These are phyloP conservation scores for Blastobasis adustella DNA, from an alignment of 2,888 invertebrate species.

Conservation along the genomic window DNA sequence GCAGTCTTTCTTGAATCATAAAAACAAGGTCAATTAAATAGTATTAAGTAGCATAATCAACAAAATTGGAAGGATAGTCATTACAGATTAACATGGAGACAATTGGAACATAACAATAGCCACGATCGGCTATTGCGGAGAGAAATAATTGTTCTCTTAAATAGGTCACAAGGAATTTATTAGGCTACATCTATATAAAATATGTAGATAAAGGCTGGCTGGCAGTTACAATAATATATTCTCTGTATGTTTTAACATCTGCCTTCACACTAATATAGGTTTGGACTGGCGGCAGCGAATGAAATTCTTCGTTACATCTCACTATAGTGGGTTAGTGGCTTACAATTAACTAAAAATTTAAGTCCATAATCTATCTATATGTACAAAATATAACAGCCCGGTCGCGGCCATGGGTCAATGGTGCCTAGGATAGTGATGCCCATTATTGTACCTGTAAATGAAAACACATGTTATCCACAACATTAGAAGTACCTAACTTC, in stretches of 20 bases:
- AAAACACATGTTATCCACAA: no score
- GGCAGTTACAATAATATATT: conserved; percentile 2
- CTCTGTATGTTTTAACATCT: background rate
- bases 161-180: background rate
- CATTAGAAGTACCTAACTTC: no score
- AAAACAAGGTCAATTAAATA: no score
- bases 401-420: conserved; percentile 62
- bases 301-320: no score
- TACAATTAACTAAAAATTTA: conserved; percentile 23
- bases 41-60: no score
- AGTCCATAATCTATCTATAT: conserved; percentile 49
- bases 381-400: conserved; percentile 33
- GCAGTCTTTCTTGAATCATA: no score
- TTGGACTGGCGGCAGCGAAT: conserved; percentile 2
- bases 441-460: conserved; percentile 52
- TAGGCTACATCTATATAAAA: background rate
- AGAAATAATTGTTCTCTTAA: no score
- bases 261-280: background rate
- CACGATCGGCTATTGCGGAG: no score
- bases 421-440: conserved; percentile 60
- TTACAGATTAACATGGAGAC: no score
- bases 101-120: no score
- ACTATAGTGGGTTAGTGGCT: no score
- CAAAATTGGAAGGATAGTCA: no score
- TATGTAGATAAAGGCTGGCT: conserved; percentile 6